Base-by-base conservation (phyloP, 1,140 invertebrate genomes). In the Megalopta genalis region DNA sequence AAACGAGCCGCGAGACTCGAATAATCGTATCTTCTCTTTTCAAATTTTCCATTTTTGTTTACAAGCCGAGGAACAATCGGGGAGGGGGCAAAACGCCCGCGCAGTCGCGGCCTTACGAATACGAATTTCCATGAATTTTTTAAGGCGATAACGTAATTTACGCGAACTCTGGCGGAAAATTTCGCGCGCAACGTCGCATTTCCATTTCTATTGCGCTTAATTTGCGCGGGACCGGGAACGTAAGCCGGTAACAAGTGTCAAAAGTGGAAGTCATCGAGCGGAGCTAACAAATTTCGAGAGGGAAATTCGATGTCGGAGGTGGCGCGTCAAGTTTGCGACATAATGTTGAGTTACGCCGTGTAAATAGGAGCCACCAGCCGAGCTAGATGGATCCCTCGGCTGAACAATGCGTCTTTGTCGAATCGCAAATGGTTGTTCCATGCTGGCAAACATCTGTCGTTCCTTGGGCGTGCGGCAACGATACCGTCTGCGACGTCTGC, bases 391-490 rank as follows among this genome's bases (percentile, higher is more conserved):
- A 88, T 87, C 78, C 83, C 79, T 65, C 57, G 54, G 62, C 72
- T 72, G 86, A 89, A 89, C 88, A 89, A 89, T 88, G 78, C 84
- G 82, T 88, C 87, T 91, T 90, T 87, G 90, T 87, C 76, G 79
- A 81, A 77, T 87, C 82, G 80, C 68, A 87, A 88, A 88, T 86
- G 81, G 86, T 81, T 89, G 85, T 89, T 88, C 64, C 81, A 74
- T 69, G n/a, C 71, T 27, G 70, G 74, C 77, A 87, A 89, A 86
- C 82, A 89, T 79, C 82, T 84, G 75, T 63, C 81, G 49, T 67
- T 75, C 84, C 80, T 87, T 87, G 86, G 88, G 76, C 81, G 84
- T 81, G 82, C 81, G 85, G 84, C 81, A 88, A 88, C 79, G 79
- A 90, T 86, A 86, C 77, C 74, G 60, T 65, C 52, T 62, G 42